Evolutionary conservation across 30 jellyfish, hydroid and myxozoan genomes (phyloP).

Genomic region (Hydractinia symbiolongicarpus): DNA sequence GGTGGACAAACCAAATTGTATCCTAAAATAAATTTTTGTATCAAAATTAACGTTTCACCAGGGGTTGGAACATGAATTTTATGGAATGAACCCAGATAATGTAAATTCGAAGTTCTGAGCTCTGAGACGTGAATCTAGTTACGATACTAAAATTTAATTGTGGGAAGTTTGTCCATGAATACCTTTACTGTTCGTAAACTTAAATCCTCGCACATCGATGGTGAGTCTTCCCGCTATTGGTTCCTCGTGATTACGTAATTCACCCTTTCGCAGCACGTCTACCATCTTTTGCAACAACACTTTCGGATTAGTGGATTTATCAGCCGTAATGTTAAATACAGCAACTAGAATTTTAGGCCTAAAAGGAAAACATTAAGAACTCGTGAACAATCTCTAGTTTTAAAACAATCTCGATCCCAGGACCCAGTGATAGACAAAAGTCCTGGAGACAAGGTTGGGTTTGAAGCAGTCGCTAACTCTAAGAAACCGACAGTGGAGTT

Average conservation of each 20-base stretch:
- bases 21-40: constrained; percentile 37
- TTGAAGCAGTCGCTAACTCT: too few relatives aligned
- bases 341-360: constrained; percentile 89
- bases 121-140: too few relatives aligned
- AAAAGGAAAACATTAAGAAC: background rate
- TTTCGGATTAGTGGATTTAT: constrained; percentile 76
- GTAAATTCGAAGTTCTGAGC: too few relatives aligned
- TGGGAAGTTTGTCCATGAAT: background rate
- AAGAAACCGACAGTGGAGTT: too few relatives aligned
- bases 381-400: background rate
- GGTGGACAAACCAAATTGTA: constrained; percentile 83
- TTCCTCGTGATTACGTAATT: constrained; percentile 59
- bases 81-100: too few relatives aligned
- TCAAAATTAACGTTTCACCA: background rate
- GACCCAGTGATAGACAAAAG: too few relatives aligned
- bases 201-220: constrained; percentile 91
- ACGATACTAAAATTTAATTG: too few relatives aligned
- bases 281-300: constrained; percentile 75
- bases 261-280: constrained; percentile 87
- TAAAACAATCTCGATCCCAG: too few relatives aligned
- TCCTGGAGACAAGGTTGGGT: too few relatives aligned
- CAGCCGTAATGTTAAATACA: constrained; percentile 75
- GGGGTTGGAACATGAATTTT: too few relatives aligned
- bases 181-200: constrained; percentile 73
- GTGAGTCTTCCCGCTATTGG: constrained; percentile 69